These are phyloP conservation scores for Motacilla tschutschensis DNA, from an alignment of 2,113 vertebrate species.

Conservation along the genomic window DNA sequence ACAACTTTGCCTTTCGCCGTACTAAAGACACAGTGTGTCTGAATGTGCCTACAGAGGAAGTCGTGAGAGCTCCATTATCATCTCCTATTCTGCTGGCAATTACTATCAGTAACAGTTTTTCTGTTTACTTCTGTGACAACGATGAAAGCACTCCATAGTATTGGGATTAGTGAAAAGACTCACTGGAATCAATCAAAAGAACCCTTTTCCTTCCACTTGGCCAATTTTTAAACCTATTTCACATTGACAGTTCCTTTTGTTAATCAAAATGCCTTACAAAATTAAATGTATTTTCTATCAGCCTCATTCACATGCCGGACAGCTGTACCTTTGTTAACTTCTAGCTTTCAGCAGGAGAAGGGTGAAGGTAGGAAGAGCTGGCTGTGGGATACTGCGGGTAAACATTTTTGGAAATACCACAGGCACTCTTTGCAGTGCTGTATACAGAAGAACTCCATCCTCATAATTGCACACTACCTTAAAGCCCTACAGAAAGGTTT, in stretches of 20 bases:
- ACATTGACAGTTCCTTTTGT: background rate
- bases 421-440: background rate
- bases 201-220: background rate
- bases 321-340: background rate
- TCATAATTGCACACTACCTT: background rate
- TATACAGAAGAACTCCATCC: background rate
- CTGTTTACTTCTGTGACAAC: background rate
- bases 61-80: background rate
- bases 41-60: conserved; percentile 6
- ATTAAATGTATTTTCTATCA: background rate
- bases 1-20: background rate
- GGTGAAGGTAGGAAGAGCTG: background rate
- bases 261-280: background rate
- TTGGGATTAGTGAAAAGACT: background rate
- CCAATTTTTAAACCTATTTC: background rate
- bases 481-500: background rate
- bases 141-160: background rate
- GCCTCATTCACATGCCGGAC: fast-evolving
- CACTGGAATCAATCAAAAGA: background rate
- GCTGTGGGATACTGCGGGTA: background rate
- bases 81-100: conserved; percentile 1
- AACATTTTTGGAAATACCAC: background rate
- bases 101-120: conserved; percentile 4
- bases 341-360: background rate
- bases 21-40: background rate